Conservation (phyloP, 2,888 invertebrate genomes). For the Hetaerina titia region DNA sequence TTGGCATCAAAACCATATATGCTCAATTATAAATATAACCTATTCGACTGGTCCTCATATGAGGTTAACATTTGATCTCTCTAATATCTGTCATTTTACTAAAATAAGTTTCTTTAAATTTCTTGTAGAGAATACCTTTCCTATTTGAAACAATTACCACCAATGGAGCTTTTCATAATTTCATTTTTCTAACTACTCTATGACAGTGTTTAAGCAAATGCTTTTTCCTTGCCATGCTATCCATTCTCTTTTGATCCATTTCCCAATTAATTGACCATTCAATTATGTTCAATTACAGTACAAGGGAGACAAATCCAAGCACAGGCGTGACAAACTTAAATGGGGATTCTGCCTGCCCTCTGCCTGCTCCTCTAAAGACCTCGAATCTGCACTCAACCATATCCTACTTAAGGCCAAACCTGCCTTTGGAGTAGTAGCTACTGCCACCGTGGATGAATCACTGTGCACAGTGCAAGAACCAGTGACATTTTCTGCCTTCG, state of each 20-base stretch:
- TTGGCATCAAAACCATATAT: too few species aligned
- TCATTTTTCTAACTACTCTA: neutral
- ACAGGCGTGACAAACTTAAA: conserved; percentile 45
- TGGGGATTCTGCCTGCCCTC: conserved; percentile 56
- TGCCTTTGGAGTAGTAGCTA: neutral
- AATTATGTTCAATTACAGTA: neutral
- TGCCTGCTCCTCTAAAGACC: conserved; percentile 1
- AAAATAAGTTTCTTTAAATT: neutral
- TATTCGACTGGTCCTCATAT: too few species aligned
- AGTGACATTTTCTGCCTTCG: neutral
- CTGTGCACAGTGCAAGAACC: conserved; percentile 52
- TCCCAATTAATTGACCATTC: too few species aligned
- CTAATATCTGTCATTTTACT: neutral
- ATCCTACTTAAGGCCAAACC: neutral
- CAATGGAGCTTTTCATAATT: neutral
- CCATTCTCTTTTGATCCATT: neutral
- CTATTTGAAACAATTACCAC: neutral
- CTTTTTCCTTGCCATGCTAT: neutral
- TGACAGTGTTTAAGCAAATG: neutral
- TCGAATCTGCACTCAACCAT: neutral
- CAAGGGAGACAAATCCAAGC: conserved; percentile 50
- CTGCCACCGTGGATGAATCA: neutral
- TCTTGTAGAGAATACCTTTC: neutral
- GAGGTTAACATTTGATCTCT: too few species aligned
- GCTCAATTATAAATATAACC: too few species aligned